These are phyloP conservation scores for Philonicus albiceps DNA, from an alignment of 2,888 invertebrate genomes.

Conservation along the genomic window DNA sequence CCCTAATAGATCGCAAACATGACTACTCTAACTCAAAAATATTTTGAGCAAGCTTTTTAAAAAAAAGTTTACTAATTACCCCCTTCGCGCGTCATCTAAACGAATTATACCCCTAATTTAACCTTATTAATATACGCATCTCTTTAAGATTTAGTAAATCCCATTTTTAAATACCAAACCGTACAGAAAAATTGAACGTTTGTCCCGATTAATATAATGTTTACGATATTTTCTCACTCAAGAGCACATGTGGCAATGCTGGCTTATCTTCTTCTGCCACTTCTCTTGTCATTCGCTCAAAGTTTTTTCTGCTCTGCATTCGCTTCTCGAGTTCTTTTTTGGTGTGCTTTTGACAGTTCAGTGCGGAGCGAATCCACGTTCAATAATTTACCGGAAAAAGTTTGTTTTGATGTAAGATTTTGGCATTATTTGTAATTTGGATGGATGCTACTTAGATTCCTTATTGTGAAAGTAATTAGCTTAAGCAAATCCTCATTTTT, in stretches of 20 bases:
- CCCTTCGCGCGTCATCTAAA: no score
- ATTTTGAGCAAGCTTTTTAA: no score
- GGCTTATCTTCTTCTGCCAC: neutral
- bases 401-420: constrained; percentile 9
- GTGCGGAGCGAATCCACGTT: constrained; percentile 42
- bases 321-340: neutral
- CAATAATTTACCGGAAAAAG: constrained; percentile 11
- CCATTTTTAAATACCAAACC: neutral
- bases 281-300: neutral
- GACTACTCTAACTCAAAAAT: no score
- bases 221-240: neutral
- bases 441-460: neutral
- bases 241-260: neutral
- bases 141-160: no score
- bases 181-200: neutral
- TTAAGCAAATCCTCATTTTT: neutral
- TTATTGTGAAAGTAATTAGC: neutral
- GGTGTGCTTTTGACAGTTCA: constrained; percentile 39
- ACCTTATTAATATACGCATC: no score
- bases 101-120: no score
- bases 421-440: neutral
- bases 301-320: neutral
- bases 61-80: no score
- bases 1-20: no score
- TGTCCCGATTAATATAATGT: neutral